Conservation (phyloP, 2,797 vertebrate genomes). For the Eupleurogrammus muticus region DNA sequence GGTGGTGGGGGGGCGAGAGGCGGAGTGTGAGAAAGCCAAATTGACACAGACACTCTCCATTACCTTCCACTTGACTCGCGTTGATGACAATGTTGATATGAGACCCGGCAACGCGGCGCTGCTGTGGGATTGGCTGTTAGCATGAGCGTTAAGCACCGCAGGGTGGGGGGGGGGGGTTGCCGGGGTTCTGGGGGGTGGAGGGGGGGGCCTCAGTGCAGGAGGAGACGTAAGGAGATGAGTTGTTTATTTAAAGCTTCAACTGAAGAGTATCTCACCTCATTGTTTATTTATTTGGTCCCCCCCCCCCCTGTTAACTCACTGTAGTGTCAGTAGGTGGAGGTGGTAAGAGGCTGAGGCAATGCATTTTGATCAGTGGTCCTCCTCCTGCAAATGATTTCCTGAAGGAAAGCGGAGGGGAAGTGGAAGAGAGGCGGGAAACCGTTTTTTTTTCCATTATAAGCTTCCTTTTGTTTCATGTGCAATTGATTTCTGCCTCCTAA, state of each 20-base stretch:
- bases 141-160: constrained; percentile 84
- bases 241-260: constrained; percentile 82
- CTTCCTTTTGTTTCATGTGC: constrained; percentile 72
- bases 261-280: constrained; percentile 74
- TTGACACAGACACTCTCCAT: constrained; percentile 98
- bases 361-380: constrained; percentile 76
- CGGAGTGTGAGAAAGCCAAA: constrained; percentile 92
- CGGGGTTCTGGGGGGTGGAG: too few species aligned
- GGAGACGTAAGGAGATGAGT: constrained; percentile 71
- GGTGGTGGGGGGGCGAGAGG: constrained; percentile 87
- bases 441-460: constrained; percentile 62
- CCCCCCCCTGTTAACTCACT: constrained; percentile 62
- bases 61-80: constrained; percentile 93
- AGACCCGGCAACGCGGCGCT: constrained; percentile 67
- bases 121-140: constrained; percentile 85
- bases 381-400: constrained; percentile 66
- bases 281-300: constrained; percentile 71
- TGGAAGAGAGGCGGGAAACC: constrained; percentile 36
- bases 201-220: constrained; percentile 39
- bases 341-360: constrained; percentile 68
- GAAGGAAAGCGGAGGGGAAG: constrained; percentile 27
- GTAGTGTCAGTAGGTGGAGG: constrained; percentile 68
- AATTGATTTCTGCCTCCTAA: constrained; percentile 73
- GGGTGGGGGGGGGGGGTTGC: constrained; percentile 49
- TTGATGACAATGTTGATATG: constrained; percentile 94